A percentile compares a stretch with the other conserved stretches of the same genome.
Evolutionary conservation across 2,797 vertebrate species (phyloP).

Genomic region (Typhlichthys subterraneus): DNA sequence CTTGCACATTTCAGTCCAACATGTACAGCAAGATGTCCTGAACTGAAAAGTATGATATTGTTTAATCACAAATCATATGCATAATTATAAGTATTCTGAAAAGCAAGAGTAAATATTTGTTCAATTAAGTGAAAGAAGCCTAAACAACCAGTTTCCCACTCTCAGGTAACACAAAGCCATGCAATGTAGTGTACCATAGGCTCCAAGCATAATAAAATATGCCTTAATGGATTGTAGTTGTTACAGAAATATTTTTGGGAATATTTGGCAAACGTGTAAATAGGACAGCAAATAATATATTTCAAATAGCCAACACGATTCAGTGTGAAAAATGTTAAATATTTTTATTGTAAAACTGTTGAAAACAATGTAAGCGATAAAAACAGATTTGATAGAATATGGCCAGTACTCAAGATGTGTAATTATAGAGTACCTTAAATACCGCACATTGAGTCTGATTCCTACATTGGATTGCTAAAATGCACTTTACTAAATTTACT

Average conservation of each 20-base stretch:
- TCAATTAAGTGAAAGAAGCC: too few species aligned
- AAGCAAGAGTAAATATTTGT: too few species aligned
- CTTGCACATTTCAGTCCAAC: too few species aligned
- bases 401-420: slow-evolving; percentile 72
- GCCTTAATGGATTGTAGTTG: neutral
- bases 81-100: too few species aligned
- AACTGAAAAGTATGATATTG: too few species aligned
- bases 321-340: slow-evolving; percentile 25
- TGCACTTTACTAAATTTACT: slow-evolving; percentile 74
- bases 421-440: slow-evolving; percentile 71
- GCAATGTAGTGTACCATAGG: too few species aligned
- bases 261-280: neutral
- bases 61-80: too few species aligned
- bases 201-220: neutral
- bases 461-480: slow-evolving; percentile 74
- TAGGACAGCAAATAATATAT: neutral
- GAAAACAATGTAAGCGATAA: slow-evolving; percentile 75
- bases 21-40: too few species aligned
- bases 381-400: slow-evolving; percentile 69
- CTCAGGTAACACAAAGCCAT: too few species aligned
- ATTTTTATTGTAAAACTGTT: slow-evolving; percentile 75
- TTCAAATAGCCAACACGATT: too few species aligned
- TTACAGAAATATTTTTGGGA: too few species aligned
- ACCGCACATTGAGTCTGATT: slow-evolving; percentile 63
- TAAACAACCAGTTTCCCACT: too few species aligned